Evolutionary conservation across 2,797 vertebrate genomes (phyloP), one percentile per base, ranked within the genome.

Genomic region (Cyprinella venusta): DNA sequence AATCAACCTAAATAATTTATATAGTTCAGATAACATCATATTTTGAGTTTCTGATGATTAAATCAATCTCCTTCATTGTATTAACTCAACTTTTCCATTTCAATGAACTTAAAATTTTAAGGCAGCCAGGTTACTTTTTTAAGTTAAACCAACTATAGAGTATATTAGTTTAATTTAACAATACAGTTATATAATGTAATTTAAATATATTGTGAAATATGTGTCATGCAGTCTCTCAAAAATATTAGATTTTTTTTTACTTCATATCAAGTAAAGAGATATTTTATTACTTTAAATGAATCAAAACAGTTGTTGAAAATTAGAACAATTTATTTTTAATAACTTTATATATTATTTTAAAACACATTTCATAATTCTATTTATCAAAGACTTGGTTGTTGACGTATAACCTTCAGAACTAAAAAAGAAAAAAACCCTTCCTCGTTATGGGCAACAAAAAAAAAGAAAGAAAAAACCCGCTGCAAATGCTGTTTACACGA

Each of bases 401-500:
- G 24, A 56, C 21, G 50, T 38, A 16, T 13, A 75, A 36, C 30
- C 10, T 52, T 36, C 45, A 38, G 8, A 52, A 6, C 12, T 2
- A 50, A 30, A 79, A 36, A 33, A 80, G 48, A 15, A 18, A 21
- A 79, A 80, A 59, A 19, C 15, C 13, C 19, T 26, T n/a, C 67
- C 24, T 15, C 18, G 1, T 13, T 70, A 33, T 13, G n/a, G n/a
- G n/a, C n/a, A n/a, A n/a, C n/a, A n/a, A 18, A 71, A 30, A 42
- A 45, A 7, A 4, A 38, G n/a, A 4, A 40, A 40, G 54, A 61
- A 26, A 50, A 5, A 69, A 52, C 48, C 18, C 30, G 63, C 26
- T 61, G 42, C 40, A 77, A 52, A 72, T 40, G 42, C 65, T 77
- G 67, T 69, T 82, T 80, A 24, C 70, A 61, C 26, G 36, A 76